These are phyloP conservation scores for Megaustenia siamemsis DNA, from an alignment of 2,888 invertebrate species.

Conservation along the genomic window DNA sequence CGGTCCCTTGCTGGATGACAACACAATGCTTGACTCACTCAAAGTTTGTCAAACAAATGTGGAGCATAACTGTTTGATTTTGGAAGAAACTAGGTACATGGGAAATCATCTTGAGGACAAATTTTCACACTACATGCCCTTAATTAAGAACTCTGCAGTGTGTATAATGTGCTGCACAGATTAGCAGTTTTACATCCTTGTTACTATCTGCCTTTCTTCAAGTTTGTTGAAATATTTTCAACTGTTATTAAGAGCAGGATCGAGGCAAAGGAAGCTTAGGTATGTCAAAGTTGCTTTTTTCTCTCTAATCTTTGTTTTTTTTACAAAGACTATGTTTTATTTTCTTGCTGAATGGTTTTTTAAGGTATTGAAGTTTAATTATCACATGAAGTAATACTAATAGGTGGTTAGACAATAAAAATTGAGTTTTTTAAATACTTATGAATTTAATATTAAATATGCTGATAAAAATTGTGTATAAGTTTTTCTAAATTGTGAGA, in stretches of 20 bases:
- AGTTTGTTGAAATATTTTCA: constrained; percentile 72
- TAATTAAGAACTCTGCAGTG: constrained; percentile 76
- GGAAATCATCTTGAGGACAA: constrained; percentile 76
- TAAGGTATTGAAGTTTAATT: too few relatives aligned
- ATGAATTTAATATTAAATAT: too few relatives aligned
- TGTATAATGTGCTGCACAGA: constrained; percentile 74
- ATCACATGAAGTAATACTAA: too few relatives aligned
- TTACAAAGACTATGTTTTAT: not conserved
- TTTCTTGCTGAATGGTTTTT: too few relatives aligned
- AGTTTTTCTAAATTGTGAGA: too few relatives aligned
- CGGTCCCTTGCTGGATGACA: constrained; percentile 76
- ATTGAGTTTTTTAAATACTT: too few relatives aligned
- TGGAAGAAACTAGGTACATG: constrained; percentile 77
- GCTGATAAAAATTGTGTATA: too few relatives aligned
- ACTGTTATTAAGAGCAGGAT: constrained; percentile 70
- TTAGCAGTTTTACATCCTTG: constrained; percentile 73
- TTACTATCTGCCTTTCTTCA: constrained; percentile 76
- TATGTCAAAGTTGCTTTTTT: constrained; percentile 51
- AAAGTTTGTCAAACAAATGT: constrained; percentile 74
- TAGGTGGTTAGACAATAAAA: too few relatives aligned
- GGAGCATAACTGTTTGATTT: constrained; percentile 71
- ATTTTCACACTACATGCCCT: constrained; percentile 74
- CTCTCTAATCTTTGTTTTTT: not conserved
- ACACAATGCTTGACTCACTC: constrained; percentile 75
- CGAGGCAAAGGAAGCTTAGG: constrained; percentile 76